Base-by-base conservation (phyloP, 2,797 vertebrate genomes). In the Danio aesculapii region DNA sequence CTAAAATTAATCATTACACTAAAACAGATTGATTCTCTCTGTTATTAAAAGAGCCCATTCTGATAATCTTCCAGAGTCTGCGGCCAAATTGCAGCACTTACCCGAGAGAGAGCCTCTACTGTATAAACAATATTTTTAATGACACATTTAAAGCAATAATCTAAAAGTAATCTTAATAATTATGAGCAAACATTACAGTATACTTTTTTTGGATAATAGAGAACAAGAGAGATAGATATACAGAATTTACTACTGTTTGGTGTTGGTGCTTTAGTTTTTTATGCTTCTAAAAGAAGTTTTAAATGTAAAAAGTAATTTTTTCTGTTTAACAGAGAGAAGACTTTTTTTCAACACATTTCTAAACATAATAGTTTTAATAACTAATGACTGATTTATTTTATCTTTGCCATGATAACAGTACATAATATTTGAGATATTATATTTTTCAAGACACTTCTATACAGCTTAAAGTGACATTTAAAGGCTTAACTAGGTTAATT, bases 21-120 rank as follows among this genome's bases (percentile, higher is more conserved):
- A 47, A 46, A 68, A 61, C 43, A 67, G 77, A 81, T 66, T 62
- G 59, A 77, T 76, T 14, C 73, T 21, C 46, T 71, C 63, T 17
- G 49, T 63, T 81, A 77, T 68, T 81, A 74, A 78, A 74, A 71
- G 6, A 59, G 17, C 21, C 61, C 53, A 21, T 67, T 66, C 21
- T 74, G 61, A 73, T 47, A 64, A 43, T 74, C 43, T 30, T 79
- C 67, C 77, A 50, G 14, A 6, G 5, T 57, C 21, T 66, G 8
- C 39, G 49, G 61, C 78, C 61, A 80, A 64, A 66, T 55, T 47
- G 21, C 14, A 64, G 69, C 68, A 73, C 59, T 72, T 66, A 66
- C 50, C 41, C 16, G 8, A 39, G 77, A 30, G 30, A 13, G 13
- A 66, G 50, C 10, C 43, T 43, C 61, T 16, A 16, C 43, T 57